Evolutionary conservation across 2,888 invertebrate genomes (phyloP), one percentile per base, ranked within the genome.

Genomic region (Nomada fabriciana): DNA sequence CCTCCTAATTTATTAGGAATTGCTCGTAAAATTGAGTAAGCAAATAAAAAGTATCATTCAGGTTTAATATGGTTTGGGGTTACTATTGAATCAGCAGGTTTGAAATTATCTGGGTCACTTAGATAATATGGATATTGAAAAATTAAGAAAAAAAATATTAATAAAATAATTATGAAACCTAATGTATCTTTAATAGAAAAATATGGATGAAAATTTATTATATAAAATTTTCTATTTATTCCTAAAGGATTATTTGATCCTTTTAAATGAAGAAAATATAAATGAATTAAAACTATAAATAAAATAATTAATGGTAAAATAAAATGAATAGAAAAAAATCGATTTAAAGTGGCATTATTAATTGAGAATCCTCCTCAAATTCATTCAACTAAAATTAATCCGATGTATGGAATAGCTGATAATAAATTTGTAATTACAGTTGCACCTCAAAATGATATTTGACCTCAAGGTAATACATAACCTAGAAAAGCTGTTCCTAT

Each of bases 391-490:
- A 97, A 89, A 84, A 91, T 93, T 76, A 91, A 93, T 18, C 96
- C 97, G 94, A 97, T 89, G 86, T 96, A 96, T 0, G 97, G 97
- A 13, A 97, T 95, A 2, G 96, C 96, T 0, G 97, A 97, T 82
- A 97, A 81, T 89, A 97, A 89, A 91, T 97, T 97, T 50, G 96
- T 97, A 95, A 97, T 97, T n/a, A 97, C 96, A 55, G 97, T 97
- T 0, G 97, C 97, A 1, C 96, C 97, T 95, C 97, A 97, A 93
- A 96, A 97, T 1, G 97, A 97, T 95, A 97, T 97, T 96, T 97
- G 97, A 10, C 97, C 97, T 94, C 97, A 97, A 0, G 97, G 97
- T 90, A 97, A 85, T 0, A 97, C 96, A 94, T 97, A 97, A 0
- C 97, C 97, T 95, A 97, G 94, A 93, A 97, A 97, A 29, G 96